Evolutionary conservation across 2,888 invertebrate species (phyloP), one percentile per base, ranked within the genome.

Genomic region (Dimorphilus gyrociliatus): DNA sequence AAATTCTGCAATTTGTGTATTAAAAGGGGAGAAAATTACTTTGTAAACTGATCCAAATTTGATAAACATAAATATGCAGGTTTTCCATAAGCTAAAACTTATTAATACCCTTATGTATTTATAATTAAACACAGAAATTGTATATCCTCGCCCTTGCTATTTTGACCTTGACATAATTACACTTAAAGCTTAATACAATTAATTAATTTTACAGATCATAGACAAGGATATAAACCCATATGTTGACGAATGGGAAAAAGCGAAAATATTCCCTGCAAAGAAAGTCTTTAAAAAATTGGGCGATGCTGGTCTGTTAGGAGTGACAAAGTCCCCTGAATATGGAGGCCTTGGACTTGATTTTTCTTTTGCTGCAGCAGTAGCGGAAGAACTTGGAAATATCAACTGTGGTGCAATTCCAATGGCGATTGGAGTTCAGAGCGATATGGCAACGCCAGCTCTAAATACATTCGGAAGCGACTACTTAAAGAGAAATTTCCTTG

Each of bases 341-440:
- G 69, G 69, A 16, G 70, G 70, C 3, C 50, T 69, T 23, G 71
- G 68, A 2, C 49, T 70, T 34, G 69, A 69, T 47, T 71, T 63
- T 48, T 60, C 65, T 15, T 70, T 66, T 50, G 59, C 60, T 32
- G 48, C 68, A 10, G 70, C 70, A 2, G 54, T 67, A 17, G 58
- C 66, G 14, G 71, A 71, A 46, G 67, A 66, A 37, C 43, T 69
- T 30, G 69, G 69, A 7, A 42, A 47, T 31, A 63, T 69, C 27
- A 55, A 62, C 36, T 68, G 68, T 53, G 69, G 67, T 3, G 65
- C 60, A 3, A 50, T 70, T 28, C 66, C 67, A 12, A 68, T 68
- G 66, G 66, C 65, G 1, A 50, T 60, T n/a, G 58, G 60, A 5
- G 69, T 69, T 5, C 70, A 70, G 48, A 68, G 66, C 3, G 69